phyloP scores from a whole-genome alignment of 1,140 invertebrate species.

The Scylla paramamosain region DNA sequence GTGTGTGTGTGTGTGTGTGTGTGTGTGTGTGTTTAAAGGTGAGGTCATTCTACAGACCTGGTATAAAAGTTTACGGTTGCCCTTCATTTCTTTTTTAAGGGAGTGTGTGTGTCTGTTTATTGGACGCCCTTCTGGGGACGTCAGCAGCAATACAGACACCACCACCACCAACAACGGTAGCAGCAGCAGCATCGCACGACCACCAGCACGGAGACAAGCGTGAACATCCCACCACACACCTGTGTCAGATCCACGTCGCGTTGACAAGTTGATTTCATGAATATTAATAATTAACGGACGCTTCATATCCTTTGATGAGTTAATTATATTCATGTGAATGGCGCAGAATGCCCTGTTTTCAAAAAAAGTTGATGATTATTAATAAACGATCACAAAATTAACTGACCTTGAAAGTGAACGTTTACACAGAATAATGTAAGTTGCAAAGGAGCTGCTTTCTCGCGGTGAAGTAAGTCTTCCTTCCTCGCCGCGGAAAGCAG shows the following conservation, averaged over 20 bases:
- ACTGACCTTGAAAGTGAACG: background rate
- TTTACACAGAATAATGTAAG: background rate
- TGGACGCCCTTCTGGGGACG: background rate
- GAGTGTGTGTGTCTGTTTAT: background rate
- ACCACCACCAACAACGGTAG: background rate
- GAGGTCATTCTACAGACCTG: background rate
- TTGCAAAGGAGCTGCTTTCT: background rate
- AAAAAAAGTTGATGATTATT: background rate
- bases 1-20: constrained; percentile 54
- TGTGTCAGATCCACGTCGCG: no score
- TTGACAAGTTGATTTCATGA: background rate
- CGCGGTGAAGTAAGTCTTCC: background rate
- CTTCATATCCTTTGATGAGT: background rate
- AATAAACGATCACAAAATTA: background rate
- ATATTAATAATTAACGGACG: background rate
- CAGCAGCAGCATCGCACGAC: no score
- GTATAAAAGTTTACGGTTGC: background rate
- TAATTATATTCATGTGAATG: background rate
- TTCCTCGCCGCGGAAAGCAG: background rate
- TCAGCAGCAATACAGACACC: background rate
- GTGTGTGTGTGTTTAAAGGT: constrained; percentile 44
- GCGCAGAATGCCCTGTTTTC: background rate
- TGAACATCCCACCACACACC: no score
- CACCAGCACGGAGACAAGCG: no score
- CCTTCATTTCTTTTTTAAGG: background rate